Evolutionary conservation across 2,797 vertebrate species (phyloP).

Genomic region (Phrynocephalus guinanensis): DNA sequence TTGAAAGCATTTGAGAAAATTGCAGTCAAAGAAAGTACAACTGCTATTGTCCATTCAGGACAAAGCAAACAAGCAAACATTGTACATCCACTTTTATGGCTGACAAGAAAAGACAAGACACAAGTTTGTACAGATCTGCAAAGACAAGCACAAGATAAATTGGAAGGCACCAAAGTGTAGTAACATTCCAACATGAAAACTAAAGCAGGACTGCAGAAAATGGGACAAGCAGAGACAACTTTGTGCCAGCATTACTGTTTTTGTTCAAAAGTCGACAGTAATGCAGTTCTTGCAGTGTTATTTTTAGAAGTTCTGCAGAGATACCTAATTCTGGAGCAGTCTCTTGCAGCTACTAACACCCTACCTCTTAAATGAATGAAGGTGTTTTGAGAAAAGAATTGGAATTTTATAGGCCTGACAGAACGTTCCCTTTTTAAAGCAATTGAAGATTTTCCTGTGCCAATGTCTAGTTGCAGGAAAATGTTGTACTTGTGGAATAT

Average conservation of each 20-base stretch:
- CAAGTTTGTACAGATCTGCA: conserved; percentile 75
- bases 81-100: conserved; percentile 73
- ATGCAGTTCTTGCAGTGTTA: conserved; percentile 38
- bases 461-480: background rate
- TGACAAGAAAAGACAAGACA: conserved; percentile 76
- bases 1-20: background rate
- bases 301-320: background rate
- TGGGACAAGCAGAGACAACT: conserved; percentile 28
- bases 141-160: conserved; percentile 74
- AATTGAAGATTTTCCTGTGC: background rate
- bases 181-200: conserved; percentile 55
- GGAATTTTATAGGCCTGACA: background rate
- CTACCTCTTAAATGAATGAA: background rate
- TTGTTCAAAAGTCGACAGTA: conserved; percentile 43
- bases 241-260: conserved; percentile 45
- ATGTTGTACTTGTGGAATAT: background rate
- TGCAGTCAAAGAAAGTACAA: conserved; percentile 43
- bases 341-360: background rate
- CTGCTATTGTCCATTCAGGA: conserved; percentile 67
- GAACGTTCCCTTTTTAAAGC: background rate
- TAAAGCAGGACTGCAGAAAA: conserved; percentile 56
- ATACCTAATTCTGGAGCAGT: background rate
- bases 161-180: conserved; percentile 60
- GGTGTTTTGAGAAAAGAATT: conserved; percentile 13
- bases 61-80: conserved; percentile 77